Conservation (phyloP, 2,113 vertebrate species). For the Burhinus bistriatus region DNA sequence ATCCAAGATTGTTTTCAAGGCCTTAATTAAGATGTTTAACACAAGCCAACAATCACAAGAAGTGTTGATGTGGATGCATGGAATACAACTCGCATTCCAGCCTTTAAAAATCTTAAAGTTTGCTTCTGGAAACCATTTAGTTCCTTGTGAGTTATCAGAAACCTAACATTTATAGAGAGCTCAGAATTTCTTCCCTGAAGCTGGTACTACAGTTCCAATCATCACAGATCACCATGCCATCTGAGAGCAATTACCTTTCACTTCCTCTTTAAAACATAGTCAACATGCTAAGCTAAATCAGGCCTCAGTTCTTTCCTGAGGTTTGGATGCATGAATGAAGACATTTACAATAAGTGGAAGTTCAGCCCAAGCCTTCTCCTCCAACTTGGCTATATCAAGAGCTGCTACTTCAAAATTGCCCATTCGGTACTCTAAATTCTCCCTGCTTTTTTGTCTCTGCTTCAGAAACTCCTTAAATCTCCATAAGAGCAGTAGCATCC, state of each 20-base stretch:
- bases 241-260: background rate
- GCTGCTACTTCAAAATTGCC: background rate
- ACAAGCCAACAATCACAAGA: background rate
- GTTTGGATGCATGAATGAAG: background rate
- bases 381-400: background rate
- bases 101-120: background rate
- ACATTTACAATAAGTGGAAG: background rate
- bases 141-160: background rate
- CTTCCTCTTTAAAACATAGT: background rate
- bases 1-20: background rate
- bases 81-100: background rate
- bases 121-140: background rate
- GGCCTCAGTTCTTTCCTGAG: background rate
- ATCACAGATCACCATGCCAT: background rate
- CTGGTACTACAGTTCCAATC: background rate
- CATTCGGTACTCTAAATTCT: background rate
- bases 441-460: background rate
- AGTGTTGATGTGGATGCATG: background rate
- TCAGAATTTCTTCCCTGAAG: background rate
- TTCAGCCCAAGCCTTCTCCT: background rate
- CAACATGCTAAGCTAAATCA: background rate
- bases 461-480: background rate
- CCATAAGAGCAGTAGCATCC: background rate
- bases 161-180: background rate
- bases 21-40: background rate